Base-by-base conservation (phyloP, 2,797 vertebrate genomes). In the Nasua narica region DNA sequence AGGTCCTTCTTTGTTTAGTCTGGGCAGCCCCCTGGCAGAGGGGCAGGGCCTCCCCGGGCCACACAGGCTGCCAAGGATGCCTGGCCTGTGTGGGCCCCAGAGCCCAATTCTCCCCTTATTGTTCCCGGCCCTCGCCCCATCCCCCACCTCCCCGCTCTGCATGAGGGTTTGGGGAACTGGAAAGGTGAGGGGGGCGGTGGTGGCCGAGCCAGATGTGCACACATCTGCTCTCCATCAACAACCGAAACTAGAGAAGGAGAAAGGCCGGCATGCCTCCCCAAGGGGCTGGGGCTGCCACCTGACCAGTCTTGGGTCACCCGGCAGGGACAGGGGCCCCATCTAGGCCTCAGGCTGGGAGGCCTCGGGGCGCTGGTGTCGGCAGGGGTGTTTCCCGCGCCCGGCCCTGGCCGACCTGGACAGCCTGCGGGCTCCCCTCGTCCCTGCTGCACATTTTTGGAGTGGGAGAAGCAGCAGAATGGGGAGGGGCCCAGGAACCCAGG, bases 211-310 rank as follows among this genome's bases (percentile, higher is more conserved):
- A 98, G 98, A 95, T 98, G 89, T 98, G 97, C 70, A 58, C 95
- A 97, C 97, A 98, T 98, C 97, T 98, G 98, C 93, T 97, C 78
- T 93, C 74, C 87, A 98, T 98, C 96, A 98, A 35, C 74, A 77
- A 56, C 56, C 10, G 90, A 93, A 97, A 95, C 72, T 46, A 50
- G 95, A 96, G 91, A 92, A 95, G 95, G 86, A 74, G 89, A 94
- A 96, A 96, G 60, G 46, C 76, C 93, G 3, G 0, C 1, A 13
- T 72, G 58, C 56, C 67, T 96, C 77, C 60, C 76, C 65, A 10
- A 23, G 90, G 94, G 94, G 92, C 85, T 4, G 54, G 67, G 93
- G 90, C 90, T 95, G 27, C 0, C 2, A 86, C 83, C 76, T 58
- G 91, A 79, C 88, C 81, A 43, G n/a, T 52, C 62, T 56, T 65